Conservation (phyloP, 2,888 invertebrate species). For the Drosophila fungiperda region DNA sequence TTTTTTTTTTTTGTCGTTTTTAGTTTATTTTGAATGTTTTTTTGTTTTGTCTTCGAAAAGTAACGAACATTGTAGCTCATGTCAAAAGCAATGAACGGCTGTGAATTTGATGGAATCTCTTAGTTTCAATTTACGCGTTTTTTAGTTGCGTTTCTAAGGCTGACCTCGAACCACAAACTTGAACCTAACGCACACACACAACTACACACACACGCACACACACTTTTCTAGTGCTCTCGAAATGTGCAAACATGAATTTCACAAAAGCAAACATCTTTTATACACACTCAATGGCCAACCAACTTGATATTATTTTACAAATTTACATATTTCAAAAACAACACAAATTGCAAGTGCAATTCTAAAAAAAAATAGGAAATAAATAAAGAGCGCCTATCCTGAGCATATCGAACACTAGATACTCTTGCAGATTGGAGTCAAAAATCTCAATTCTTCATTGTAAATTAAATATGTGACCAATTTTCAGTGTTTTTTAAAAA, state of each 20-base stretch:
- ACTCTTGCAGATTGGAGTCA: background rate
- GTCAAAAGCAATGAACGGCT: slow-evolving; percentile 84
- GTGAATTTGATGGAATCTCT: slow-evolving; percentile 82
- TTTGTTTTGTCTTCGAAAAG: slow-evolving; percentile 32
- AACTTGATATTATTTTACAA: slow-evolving; percentile 66
- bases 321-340: slow-evolving; percentile 54
- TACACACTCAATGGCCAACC: slow-evolving; percentile 65
- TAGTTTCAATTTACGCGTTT: slow-evolving; percentile 65
- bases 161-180: slow-evolving; percentile 22
- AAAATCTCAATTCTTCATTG: background rate
- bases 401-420: background rate
- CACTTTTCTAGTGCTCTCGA: slow-evolving; percentile 39
- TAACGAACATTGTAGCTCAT: slow-evolving; percentile 83
- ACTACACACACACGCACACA: slow-evolving; percentile 6
- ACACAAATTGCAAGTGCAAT: slow-evolving; percentile 28
- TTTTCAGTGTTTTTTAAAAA: background rate
- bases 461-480: background rate
- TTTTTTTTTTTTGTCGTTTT: background rate
- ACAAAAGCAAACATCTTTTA: slow-evolving; percentile 69
- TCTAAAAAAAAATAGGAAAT: background rate
- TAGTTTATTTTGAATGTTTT: background rate
- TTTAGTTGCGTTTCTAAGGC: slow-evolving; percentile 50
- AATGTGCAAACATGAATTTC: slow-evolving; percentile 52
- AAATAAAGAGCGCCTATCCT: background rate
- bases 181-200: slow-evolving; percentile 8